A percentile compares a stretch with the other conserved stretches of the same genome.
These are phyloP conservation scores for Cremastinae sp. DNA, from an alignment of 2,888 invertebrate species.

Conservation along the genomic window DNA sequence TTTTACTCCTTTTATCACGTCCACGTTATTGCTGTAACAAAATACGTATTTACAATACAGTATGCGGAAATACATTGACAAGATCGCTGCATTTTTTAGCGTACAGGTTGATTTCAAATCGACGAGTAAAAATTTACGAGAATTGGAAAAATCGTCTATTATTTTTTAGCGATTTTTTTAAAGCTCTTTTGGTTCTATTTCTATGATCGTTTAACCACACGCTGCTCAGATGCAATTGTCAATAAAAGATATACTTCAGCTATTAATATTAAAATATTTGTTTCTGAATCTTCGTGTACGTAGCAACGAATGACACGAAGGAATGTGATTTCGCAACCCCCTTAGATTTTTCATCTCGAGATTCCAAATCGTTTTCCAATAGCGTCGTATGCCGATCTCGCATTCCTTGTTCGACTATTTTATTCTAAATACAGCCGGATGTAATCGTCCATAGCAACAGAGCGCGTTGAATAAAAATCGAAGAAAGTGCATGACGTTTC, in stretches of 20 bases:
- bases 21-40: constrained; percentile 31
- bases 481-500: too few species aligned
- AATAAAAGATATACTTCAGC: too few species aligned
- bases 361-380: constrained; percentile 74
- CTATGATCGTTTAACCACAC: too few species aligned
- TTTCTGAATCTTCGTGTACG: constrained; percentile 21
- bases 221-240: too few species aligned
- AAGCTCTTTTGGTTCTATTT: too few species aligned
- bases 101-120: constrained; percentile 6
- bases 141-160: too few species aligned
- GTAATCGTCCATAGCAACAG: constrained; percentile 40
- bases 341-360: constrained; percentile 69
- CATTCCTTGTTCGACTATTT: constrained; percentile 65
- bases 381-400: constrained; percentile 66
- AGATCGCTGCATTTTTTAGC: constrained; percentile 7
- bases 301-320: constrained; percentile 29
- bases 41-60: constrained; percentile 23
- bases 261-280: too few species aligned
- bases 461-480: constrained; percentile 29
- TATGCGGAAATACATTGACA: constrained; percentile 31
- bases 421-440: constrained; percentile 68
- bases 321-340: constrained; percentile 49
- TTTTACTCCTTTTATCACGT: constrained; percentile 12
- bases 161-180: too few species aligned
- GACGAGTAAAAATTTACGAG: neutral